phyloP scores from a whole-genome alignment of 2,888 invertebrate species.

The Bembecia ichneumoniformis region DNA sequence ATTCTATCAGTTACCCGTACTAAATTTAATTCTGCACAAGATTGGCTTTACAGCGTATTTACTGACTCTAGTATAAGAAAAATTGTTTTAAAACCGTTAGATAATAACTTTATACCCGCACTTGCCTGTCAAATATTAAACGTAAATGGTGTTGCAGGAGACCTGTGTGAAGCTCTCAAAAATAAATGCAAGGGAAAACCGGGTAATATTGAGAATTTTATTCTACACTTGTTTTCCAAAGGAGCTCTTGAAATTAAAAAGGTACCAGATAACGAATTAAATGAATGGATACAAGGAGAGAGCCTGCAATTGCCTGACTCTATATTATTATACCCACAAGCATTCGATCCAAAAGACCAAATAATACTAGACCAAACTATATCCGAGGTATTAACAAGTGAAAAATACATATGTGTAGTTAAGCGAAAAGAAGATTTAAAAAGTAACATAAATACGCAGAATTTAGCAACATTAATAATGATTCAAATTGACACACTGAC shows the following conservation, averaged over 20 bases:
- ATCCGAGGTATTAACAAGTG: conserved; percentile 28
- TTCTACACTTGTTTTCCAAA: conserved; percentile 63
- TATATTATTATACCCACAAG: conserved; percentile 38
- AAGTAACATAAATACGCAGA: conserved; percentile 49
- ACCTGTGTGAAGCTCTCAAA: conserved; percentile 58
- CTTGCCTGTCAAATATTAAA: conserved; percentile 75
- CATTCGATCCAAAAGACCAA: conserved; percentile 42
- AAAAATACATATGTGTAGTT: conserved; percentile 44
- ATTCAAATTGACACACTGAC: conserved; percentile 71
- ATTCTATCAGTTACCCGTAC: conserved; percentile 46
- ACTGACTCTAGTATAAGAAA: conserved; percentile 48
- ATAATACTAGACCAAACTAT: conserved; percentile 32
- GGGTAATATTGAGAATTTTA: conserved; percentile 65
- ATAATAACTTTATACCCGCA: conserved; percentile 45
- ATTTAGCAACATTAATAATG: conserved; percentile 60
- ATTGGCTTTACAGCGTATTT: conserved; percentile 56
- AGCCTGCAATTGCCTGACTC: conserved; percentile 49
- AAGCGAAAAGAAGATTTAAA: conserved; percentile 44
- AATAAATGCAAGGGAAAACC: conserved; percentile 64
- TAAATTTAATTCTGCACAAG: conserved; percentile 44
- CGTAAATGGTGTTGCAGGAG: conserved; percentile 68
- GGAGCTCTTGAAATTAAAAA: conserved; percentile 50
- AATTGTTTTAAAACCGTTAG: conserved; percentile 51
- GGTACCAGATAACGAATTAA: conserved; percentile 30
- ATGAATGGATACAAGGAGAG: conserved; percentile 24